Base-by-base conservation (phyloP, 2,797 vertebrate species). In the Podarcis siculus region DNA sequence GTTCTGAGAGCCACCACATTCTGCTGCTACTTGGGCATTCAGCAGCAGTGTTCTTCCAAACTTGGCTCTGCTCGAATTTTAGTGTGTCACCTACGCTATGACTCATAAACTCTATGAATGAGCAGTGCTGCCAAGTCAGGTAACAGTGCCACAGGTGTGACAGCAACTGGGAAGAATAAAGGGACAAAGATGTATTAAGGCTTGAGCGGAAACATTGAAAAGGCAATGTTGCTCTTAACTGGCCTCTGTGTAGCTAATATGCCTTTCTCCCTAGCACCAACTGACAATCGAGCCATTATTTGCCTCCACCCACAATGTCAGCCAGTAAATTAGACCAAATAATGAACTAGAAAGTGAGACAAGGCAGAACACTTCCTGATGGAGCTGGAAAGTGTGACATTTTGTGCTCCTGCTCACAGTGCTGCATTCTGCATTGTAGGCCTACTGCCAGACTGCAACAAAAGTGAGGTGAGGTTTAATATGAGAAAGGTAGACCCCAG, bases 291-390 rank as follows among this genome's bases (percentile, higher is more conserved):
- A 61, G n/a, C 35, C 12, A 55, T 86, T 86, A 23, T 72, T 66
- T 86, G 12, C 90, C 92, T 93, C 88, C 93, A 93, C 92, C 91
- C 93, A 90, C 89, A 92, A 89, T 89, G 95, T 89, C 89, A 93
- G 81, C 81, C 66, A 95, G 66, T 90, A 93, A 95, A 95, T 95
- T 94, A 91, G 55, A 73, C 37, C 25, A 5, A 87, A 94, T 93
- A 94, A 83, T 83, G 90, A 79, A 83, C 79, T 90, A 79, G 91
- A 92, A 94, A 82, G 83, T 87, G 94, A 95, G 91, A 93, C 85
- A 92, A 93, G 87, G 91, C 89, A 95, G 72, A 89, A 88, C 90
- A 86, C 87, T 37, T 86, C 42, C 27, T 76, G 86, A 75, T 19
- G 30, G 13, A 87, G 84, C 89, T 79, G 1, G 0, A 0, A 92